Conservation (phyloP, 2,113 vertebrate genomes). For the Sander lucioperca region DNA sequence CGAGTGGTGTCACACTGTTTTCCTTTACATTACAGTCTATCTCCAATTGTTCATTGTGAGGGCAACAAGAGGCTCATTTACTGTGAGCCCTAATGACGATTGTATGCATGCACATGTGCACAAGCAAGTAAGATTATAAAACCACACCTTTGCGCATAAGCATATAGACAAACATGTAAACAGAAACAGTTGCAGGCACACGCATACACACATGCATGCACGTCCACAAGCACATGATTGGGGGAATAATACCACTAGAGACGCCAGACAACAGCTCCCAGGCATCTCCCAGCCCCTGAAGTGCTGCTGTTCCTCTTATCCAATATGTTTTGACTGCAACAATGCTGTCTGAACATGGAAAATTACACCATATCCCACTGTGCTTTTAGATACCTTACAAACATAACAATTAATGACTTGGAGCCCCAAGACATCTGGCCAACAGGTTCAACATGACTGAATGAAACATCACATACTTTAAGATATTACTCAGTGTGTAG, state of each 20-base stretch:
- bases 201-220: slow-evolving; percentile 20
- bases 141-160: slow-evolving; percentile 43
- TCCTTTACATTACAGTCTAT: slow-evolving; percentile 60
- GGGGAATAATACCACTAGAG: slow-evolving; percentile 69
- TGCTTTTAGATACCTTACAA: slow-evolving; percentile 71
- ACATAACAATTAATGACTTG: slow-evolving; percentile 78
- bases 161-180: slow-evolving; percentile 57
- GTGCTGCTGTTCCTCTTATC: slow-evolving; percentile 76
- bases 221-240: slow-evolving; percentile 46
- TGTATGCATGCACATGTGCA: slow-evolving; percentile 43
- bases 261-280: slow-evolving; percentile 74
- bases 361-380: slow-evolving; percentile 77
- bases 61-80: slow-evolving; percentile 71
- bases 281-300: slow-evolving; percentile 77
- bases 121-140: slow-evolving; percentile 39
- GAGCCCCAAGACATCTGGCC: slow-evolving; percentile 74
- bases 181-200: slow-evolving; percentile 39
- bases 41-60: slow-evolving; percentile 67
- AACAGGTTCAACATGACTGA: slow-evolving; percentile 61
- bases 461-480: slow-evolving; percentile 35
- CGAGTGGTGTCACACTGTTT: slow-evolving; percentile 51
- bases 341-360: slow-evolving; percentile 77
- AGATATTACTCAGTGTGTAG: slow-evolving; percentile 3
- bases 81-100: slow-evolving; percentile 51
- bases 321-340: slow-evolving; percentile 82